Conservation (phyloP, 2,888 invertebrate genomes). For the Perizoma flavofasciatum region DNA sequence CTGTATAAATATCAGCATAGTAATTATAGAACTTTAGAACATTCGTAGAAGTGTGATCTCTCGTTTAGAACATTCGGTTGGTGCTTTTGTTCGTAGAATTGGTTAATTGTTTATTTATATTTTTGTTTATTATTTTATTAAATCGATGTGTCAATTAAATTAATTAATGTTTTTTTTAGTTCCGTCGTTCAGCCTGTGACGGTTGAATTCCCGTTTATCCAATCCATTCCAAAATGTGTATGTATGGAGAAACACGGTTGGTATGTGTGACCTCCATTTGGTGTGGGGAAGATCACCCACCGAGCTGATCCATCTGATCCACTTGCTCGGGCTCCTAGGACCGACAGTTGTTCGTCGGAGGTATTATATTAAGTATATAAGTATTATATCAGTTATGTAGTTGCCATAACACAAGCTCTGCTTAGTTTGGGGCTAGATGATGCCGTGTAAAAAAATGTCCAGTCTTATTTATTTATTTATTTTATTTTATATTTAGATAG, state of each 20-base stretch:
- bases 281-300: too few species aligned
- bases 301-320: too few species aligned
- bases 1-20: constrained; percentile 7
- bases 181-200: constrained; percentile 14
- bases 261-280: background rate
- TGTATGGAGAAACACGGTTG: constrained; percentile 15
- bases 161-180: constrained; percentile 16
- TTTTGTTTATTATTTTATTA: constrained; percentile 39
- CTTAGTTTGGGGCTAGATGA: too few species aligned
- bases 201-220: constrained; percentile 12
- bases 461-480: too few species aligned
- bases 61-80: constrained; percentile 45
- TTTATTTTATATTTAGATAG: too few species aligned
- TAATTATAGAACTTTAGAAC: constrained; percentile 16
- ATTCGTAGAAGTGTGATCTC: constrained; percentile 49
- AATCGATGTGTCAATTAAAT: constrained; percentile 38
- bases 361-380: too few species aligned
- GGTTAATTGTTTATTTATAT: constrained; percentile 28
- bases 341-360: too few species aligned
- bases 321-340: too few species aligned
- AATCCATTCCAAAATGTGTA: constrained; percentile 35
- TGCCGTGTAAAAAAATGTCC: too few species aligned
- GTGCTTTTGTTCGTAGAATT: constrained; percentile 45
- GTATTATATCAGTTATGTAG: too few species aligned
- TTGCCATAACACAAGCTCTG: too few species aligned